Base-by-base conservation (phyloP, 2,888 invertebrate genomes). In the Ametastegia equiseti region DNA sequence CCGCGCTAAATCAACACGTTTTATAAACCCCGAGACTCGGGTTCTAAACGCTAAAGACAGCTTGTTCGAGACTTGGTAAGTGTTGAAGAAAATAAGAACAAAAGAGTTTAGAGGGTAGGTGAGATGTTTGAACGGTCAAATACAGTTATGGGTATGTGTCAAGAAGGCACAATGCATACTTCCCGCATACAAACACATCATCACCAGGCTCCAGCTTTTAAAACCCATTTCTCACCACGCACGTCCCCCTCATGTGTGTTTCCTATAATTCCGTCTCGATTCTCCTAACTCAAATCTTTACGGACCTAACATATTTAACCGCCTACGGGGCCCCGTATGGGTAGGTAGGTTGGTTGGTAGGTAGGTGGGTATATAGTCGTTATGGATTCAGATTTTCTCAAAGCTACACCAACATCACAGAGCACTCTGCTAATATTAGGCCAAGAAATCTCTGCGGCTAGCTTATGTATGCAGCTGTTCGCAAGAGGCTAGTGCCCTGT, bases 51-150 rank as follows among this genome's bases (percentile, higher is more conserved):
- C 36, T 75, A 75, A 75, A 75, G 75, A 75, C 54, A 75, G 75
- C 73, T 73, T 33, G 73, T 73, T 73, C 50, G 75, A 75, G 54
- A 54, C 19, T 75, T 75, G 15, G 75, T 75, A 47, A 71, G 71
- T 71, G 71, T 47, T 11, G 45, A 71, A 71, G 47, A 75, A 75
- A 75, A 75, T 45, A 36, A 54, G 54, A 50, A 75, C 54, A 75
- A 75, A 75, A 75, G 75, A 75, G 75, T 75, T 75, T 75, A 75
- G 75, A 75, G 50, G 36, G 50, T 75, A 75, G 75, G 75, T 75
- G 75, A 75, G 50, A 54, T 75, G 54, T 75, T 75, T 75, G 75
- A 75, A 75, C 19, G 75, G 50, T 54, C 33, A 75, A 75, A 75
- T 50, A 75, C 75, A 54, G 75, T 75, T 75, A 75, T n/a, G n/a